Percentiles rank a stretch among this genome's conserved stretches.
phyloP scores from a whole-genome alignment of 2,888 invertebrate species.

The Eupithecia subfuscata region DNA sequence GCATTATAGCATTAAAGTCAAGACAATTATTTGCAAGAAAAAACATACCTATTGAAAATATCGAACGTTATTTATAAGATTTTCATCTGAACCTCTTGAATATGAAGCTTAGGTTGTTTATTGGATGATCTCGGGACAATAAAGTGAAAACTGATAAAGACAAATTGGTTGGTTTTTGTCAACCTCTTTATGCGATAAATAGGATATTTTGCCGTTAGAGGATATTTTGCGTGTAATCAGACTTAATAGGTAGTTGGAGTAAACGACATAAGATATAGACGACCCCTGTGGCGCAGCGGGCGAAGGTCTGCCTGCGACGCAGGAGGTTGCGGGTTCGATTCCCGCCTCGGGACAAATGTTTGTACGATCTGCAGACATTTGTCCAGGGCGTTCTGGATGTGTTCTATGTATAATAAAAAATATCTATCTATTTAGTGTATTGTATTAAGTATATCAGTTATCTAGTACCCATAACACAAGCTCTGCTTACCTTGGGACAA shows the following conservation, averaged over 20 bases:
- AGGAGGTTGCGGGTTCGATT: no score
- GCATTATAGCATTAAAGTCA: neutral
- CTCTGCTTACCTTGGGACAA: no score
- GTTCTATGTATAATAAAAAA: no score
- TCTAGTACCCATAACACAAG: no score
- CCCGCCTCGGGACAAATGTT: no score
- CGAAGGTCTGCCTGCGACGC: no score
- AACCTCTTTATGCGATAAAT: conserved; percentile 1
- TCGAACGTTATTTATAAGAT: conserved; percentile 31
- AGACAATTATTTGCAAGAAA: neutral
- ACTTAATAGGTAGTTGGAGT: neutral
- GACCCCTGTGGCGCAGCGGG: no score
- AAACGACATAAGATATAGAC: neutral
- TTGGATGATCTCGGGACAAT: conserved; percentile 19
- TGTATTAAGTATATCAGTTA: no score
- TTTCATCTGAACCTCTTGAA: conserved; percentile 20
- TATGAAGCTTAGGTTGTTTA: conserved; percentile 19
- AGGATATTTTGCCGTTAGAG: neutral
- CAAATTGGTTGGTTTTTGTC: conserved; percentile 11
- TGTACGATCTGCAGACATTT: no score
- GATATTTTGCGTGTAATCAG: neutral
- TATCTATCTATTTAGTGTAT: no score
- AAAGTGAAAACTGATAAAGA: conserved; percentile 24
- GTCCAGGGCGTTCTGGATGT: no score
- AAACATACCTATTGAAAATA: conserved; percentile 14